phyloP scores from a whole-genome alignment of 2,888 invertebrate species.

The Liodrosophila aerea region DNA sequence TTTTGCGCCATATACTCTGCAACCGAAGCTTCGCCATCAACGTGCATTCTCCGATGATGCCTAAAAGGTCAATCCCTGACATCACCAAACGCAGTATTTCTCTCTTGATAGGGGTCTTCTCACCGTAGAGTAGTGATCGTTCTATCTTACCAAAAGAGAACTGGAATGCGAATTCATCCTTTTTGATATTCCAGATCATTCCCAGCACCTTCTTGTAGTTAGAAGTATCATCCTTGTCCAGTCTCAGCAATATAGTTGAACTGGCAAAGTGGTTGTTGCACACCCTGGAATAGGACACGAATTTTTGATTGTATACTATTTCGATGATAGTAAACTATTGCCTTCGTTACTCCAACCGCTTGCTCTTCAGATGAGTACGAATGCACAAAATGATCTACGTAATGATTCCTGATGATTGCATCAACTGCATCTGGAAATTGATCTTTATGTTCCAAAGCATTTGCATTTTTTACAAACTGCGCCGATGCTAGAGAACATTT shows the following conservation, averaged over 20 bases:
- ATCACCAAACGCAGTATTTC: neutral
- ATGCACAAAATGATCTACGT: neutral
- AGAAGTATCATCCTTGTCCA: neutral
- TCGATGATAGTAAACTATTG: too few relatives aligned
- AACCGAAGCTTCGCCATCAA: too few relatives aligned
- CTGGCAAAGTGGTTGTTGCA: neutral
- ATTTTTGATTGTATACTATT: too few relatives aligned
- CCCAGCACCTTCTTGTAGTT: neutral
- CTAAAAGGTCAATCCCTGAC: too few relatives aligned
- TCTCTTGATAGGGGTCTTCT: neutral
- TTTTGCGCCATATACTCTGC: too few relatives aligned
- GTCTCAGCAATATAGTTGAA: neutral
- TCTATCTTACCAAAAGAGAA: neutral
- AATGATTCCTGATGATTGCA: neutral
- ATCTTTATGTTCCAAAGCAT: neutral
- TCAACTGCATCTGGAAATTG: neutral
- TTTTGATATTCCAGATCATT: neutral
- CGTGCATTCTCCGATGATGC: too few relatives aligned
- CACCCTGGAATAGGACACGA: neutral
- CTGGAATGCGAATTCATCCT: neutral
- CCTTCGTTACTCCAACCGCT: neutral
- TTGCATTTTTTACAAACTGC: neutral
- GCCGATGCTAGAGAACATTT: neutral
- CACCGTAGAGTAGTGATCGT: neutral
- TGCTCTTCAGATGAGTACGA: neutral